Evolutionary conservation across 1,140 invertebrate genomes (phyloP).

Genomic region (Trissolcus basalis): DNA sequence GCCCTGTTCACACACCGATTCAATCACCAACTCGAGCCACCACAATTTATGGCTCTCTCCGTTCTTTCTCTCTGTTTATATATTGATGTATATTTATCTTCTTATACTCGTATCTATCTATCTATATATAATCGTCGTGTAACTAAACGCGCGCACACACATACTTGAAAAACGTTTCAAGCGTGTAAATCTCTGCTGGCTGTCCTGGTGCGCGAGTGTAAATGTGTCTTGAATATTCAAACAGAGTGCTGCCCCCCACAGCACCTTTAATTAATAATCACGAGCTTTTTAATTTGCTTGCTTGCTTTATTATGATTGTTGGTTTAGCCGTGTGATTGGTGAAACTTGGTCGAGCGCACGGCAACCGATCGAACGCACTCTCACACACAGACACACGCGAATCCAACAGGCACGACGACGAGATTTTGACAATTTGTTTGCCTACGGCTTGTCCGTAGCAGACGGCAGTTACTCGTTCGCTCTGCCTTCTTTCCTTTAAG

Average conservation of each 20-base stretch:
- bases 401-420: constrained; percentile 8
- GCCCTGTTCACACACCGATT: constrained; percentile 9
- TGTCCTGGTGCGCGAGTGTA: background rate
- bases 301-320: too few relatives aligned
- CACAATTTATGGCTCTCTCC: background rate
- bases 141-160: background rate
- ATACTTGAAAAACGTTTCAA: too few relatives aligned
- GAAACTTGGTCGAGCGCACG: background rate
- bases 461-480: constrained; percentile 31
- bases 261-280: constrained; percentile 12
- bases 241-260: constrained; percentile 8
- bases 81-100: background rate
- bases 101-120: constrained; percentile 2
- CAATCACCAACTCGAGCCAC: constrained; percentile 4
- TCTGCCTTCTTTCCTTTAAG: constrained; percentile 64
- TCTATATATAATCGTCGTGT: constrained; percentile 5
- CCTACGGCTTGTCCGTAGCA: constrained; percentile 29
- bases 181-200: too few relatives aligned
- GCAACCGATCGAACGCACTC: constrained; percentile 5
- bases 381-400: constrained; percentile 30
- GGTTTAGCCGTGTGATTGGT: background rate
- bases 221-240: constrained; percentile 22
- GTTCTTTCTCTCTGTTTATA: background rate
- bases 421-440: constrained; percentile 33
- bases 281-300: constrained; percentile 3